phyloP scores from a whole-genome alignment of 1,140 invertebrate genomes.

The Hestina assimilis region DNA sequence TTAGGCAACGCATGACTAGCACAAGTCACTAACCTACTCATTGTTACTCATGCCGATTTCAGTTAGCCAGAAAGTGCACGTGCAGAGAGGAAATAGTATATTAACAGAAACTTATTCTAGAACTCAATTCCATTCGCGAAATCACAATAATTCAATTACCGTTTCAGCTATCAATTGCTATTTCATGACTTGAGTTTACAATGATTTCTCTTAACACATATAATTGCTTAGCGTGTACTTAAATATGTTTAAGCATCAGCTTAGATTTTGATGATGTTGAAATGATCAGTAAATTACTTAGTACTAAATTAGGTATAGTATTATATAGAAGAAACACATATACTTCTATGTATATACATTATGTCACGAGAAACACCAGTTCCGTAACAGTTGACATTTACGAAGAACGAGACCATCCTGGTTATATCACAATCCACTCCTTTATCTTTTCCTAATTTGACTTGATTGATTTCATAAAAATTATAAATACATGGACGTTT shows the following conservation, averaged over 20 bases:
- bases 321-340: neutral
- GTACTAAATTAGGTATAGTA: no score
- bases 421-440: slow-evolving; percentile 36
- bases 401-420: slow-evolving; percentile 34
- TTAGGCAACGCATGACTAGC: slow-evolving; percentile 41
- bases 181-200: neutral
- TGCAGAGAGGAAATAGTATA: neutral
- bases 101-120: neutral
- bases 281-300: neutral
- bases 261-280: neutral
- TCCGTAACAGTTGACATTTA: slow-evolving; percentile 54
- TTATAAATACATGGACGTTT: no score
- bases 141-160: no score
- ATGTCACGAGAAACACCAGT: slow-evolving; percentile 33
- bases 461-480: no score
- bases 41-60: slow-evolving; percentile 16
- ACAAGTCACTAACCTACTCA: slow-evolving; percentile 24
- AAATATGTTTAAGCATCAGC: neutral
- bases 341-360: slow-evolving; percentile 10
- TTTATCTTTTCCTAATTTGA: no score
- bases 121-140: neutral
- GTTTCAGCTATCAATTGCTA: no score
- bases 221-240: neutral
- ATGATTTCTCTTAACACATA: neutral
- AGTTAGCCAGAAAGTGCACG: neutral